phyloP scores from a whole-genome alignment of 2,888 invertebrate genomes.

The Chironomus tentans region DNA sequence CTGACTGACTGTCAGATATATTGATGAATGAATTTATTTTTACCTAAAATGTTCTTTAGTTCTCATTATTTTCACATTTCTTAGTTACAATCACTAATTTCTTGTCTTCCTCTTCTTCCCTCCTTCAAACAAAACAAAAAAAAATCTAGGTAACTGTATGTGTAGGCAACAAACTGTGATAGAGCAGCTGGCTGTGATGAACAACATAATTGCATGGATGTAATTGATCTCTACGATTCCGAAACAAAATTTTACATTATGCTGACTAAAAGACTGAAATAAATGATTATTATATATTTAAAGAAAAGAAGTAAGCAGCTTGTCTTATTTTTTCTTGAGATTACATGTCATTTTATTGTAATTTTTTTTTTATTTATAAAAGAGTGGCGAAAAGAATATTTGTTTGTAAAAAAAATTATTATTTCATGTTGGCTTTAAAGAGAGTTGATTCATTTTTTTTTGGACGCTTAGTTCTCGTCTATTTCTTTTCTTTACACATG shows the following conservation, averaged over 20 bases:
- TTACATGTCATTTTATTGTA: conserved; percentile 14
- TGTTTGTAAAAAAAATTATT: conserved; percentile 6
- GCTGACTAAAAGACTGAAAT: background rate
- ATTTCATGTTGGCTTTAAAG: background rate
- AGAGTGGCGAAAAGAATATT: conserved; percentile 7
- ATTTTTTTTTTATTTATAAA: conserved; percentile 3
- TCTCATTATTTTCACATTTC: too few species aligned
- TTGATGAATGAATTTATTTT: too few species aligned
- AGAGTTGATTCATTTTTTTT: background rate
- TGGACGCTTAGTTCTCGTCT: background rate
- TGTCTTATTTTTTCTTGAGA: background rate
- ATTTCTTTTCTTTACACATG: background rate
- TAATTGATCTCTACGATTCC: background rate
- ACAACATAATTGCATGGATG: too few species aligned
- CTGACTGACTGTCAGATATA: too few species aligned
- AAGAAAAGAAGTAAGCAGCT: background rate
- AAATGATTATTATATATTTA: background rate
- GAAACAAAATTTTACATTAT: too few species aligned
- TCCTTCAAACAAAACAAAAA: too few species aligned
- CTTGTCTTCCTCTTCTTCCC: too few species aligned
- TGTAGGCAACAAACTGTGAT: too few species aligned
- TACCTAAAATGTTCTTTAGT: too few species aligned
- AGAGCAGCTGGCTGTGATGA: too few species aligned
- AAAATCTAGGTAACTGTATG: too few species aligned
- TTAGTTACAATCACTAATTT: too few species aligned